A percentile compares a stretch with the other conserved stretches of the same genome.
These are phyloP conservation scores for Dasypolia templi DNA, from an alignment of 2,888 invertebrate genomes.

Conservation along the genomic window DNA sequence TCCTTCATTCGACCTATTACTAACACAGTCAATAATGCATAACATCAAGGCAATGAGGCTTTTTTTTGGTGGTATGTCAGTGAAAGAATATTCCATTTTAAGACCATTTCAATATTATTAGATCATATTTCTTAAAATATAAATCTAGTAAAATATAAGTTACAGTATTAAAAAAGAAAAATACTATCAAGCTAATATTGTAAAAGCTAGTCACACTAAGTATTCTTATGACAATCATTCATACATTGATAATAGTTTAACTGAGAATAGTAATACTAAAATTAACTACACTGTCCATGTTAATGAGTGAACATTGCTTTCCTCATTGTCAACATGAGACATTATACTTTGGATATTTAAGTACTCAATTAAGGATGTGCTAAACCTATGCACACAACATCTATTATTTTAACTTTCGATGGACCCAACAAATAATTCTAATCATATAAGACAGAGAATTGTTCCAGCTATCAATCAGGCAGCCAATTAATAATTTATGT, in stretches of 20 bases:
- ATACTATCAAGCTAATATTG: slow-evolving; percentile 69
- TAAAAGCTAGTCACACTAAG: slow-evolving; percentile 71
- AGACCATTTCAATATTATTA: slow-evolving; percentile 64
- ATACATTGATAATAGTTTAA: slow-evolving; percentile 52
- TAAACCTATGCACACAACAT: slow-evolving; percentile 53
- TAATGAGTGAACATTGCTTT: slow-evolving; percentile 36
- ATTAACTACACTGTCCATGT: slow-evolving; percentile 48
- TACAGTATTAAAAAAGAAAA: slow-evolving; percentile 69
- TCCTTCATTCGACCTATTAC: slow-evolving; percentile 22
- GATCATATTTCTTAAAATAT: slow-evolving; percentile 62
- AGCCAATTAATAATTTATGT: slow-evolving; percentile 42
- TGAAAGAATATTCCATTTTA: slow-evolving; percentile 57
- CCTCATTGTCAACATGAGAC: slow-evolving; percentile 29
- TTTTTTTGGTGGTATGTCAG: slow-evolving; percentile 16
- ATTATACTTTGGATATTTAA: slow-evolving; percentile 64
- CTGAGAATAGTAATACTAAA: slow-evolving; percentile 53
- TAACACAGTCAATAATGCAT: slow-evolving; percentile 21
- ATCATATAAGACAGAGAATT: slow-evolving; percentile 51
- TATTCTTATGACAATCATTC: slow-evolving; percentile 63
- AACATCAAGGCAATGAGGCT: slow-evolving; percentile 15
- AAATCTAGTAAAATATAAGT: slow-evolving; percentile 71
- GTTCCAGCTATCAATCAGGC: slow-evolving; percentile 38
- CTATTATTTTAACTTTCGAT: slow-evolving; percentile 56
- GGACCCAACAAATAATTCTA: slow-evolving; percentile 60
- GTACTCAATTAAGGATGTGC: slow-evolving; percentile 63